Percentiles rank a stretch among this genome's conserved stretches.
These are phyloP conservation scores for Petrocephalus sullivani DNA, from an alignment of 2,797 vertebrate species.

Conservation along the genomic window DNA sequence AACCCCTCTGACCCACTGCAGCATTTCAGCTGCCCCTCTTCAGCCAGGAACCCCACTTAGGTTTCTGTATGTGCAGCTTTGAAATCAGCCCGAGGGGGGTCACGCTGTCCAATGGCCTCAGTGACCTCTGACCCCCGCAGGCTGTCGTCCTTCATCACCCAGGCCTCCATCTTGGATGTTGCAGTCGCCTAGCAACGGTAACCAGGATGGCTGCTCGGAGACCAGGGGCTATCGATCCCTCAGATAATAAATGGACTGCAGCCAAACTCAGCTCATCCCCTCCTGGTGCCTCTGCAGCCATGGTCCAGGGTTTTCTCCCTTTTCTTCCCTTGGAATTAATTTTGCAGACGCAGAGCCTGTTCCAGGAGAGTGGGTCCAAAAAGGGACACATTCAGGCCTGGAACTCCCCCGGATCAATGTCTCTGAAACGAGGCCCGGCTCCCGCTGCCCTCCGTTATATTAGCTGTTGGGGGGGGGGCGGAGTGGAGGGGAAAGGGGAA, in stretches of 20 bases:
- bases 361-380: slow-evolving; percentile 1
- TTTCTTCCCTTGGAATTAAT: slow-evolving; percentile 33
- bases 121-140: slow-evolving; percentile 56
- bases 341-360: slow-evolving; percentile 3
- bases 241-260: slow-evolving; percentile 67
- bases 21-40: not conserved
- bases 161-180: slow-evolving; percentile 73
- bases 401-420: slow-evolving; percentile 14
- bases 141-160: slow-evolving; percentile 69
- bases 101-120: slow-evolving; percentile 65
- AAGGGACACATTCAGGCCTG: not conserved
- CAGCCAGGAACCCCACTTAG: slow-evolving; percentile 14
- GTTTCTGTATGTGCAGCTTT: slow-evolving; percentile 56
- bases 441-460: not conserved
- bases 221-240: slow-evolving; percentile 66
- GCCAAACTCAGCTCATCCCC: slow-evolving; percentile 44
- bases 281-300: slow-evolving; percentile 29
- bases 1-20: not conserved
- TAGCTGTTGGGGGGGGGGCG: not conserved
- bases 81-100: slow-evolving; percentile 55
- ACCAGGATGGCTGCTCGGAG: slow-evolving; percentile 69
- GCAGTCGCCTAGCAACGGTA: slow-evolving; percentile 77
- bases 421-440: slow-evolving; percentile 4
- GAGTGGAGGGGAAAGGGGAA: not conserved
- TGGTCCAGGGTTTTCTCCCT: not conserved